Evolutionary conservation across 2,888 invertebrate species (phyloP), one percentile per base, ranked within the genome.

Genomic region (Dione juno): DNA sequence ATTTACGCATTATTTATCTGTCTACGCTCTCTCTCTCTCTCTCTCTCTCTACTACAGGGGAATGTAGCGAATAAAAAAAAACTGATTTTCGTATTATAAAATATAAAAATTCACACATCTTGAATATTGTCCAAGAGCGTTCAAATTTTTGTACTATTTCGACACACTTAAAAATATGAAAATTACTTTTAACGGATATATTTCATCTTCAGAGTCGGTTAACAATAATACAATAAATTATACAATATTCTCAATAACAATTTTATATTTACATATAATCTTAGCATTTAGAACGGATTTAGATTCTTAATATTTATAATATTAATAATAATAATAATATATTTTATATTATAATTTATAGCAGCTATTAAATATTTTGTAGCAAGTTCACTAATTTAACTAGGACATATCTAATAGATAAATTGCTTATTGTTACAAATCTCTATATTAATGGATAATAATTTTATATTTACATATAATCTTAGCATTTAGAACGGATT

Each of bases 401-500:
- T n/a, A 61, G 16, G 54, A 37, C 35, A 8, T 37, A 43, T 58
- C 10, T 58, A 13, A n/a, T 21, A 19, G 19, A 21, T 41, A 21
- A 41, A 13, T 41, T 9, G 13, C 14, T 40, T 19, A 19, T 11
- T 58, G 13, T 14, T 43, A 59, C 21, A n/a, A 40, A 28, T 58
- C 41, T 53, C 28, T 54, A 54, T 10, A 37, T 10, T 53, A 53
- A 13, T 14, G 13, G 35, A 37, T 54, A 10, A 1, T 54, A 37
- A 54, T 54, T 59, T 8, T 14, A 61, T 61, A 61, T 61, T 28
- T 45, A 61, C 61, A 45, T 59, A 58, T 11, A 43, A 14, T 59
- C n/a, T n/a, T 43, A 59, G n/a, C 2, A 28, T 28, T 21, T 43
- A 41, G 59, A 59, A 59, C 14, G 59, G 43, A 45, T 45, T 61